These are phyloP conservation scores for Drosophila parabipectinata DNA, from an alignment of 1,140 invertebrate genomes.

Conservation along the genomic window DNA sequence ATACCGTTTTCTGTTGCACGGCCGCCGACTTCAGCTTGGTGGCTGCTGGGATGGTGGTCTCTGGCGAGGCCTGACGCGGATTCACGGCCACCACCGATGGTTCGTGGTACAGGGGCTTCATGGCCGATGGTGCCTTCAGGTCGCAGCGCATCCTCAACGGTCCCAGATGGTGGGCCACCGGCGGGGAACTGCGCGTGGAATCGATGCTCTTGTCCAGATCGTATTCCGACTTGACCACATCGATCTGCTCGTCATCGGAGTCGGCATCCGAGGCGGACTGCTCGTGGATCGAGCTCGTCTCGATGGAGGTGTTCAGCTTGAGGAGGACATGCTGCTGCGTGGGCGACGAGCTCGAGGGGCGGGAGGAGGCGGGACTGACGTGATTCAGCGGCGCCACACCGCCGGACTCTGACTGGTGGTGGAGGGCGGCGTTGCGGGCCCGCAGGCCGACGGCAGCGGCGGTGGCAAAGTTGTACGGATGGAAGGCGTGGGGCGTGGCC, in stretches of 20 bases:
- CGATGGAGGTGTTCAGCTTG: conserved; percentile 85
- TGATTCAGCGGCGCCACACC: conserved; percentile 42
- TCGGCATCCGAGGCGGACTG: conserved; percentile 87
- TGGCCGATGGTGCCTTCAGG: conserved; percentile 86
- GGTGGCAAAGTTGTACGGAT: conserved; percentile 80
- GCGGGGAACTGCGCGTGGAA: conserved; percentile 65
- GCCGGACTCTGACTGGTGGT: conserved; percentile 30
- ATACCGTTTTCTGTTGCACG: conserved; percentile 88
- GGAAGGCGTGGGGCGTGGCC: conserved; percentile 73
- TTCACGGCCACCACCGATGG: conserved; percentile 40
- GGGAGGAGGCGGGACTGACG: conserved; percentile 85
- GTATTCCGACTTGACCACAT: conserved; percentile 91
- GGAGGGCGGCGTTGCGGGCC: conserved; percentile 72
- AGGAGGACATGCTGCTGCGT: conserved; percentile 84
- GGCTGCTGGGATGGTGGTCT: conserved; percentile 85
- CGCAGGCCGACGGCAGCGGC: conserved; percentile 75
- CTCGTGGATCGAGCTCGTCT: conserved; percentile 87
- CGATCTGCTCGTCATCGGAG: conserved; percentile 88
- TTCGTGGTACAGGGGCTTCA: conserved; percentile 84
- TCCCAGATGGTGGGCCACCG: conserved; percentile 48
- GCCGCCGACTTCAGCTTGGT: conserved; percentile 84
- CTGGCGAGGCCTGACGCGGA: conserved; percentile 81
- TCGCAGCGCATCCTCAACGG: conserved; percentile 84
- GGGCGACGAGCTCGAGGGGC: conserved; percentile 85
- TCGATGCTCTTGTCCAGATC: conserved; percentile 81